phyloP scores from a whole-genome alignment of 2,797 vertebrate genomes.

The Hypotaenidia philippensis region DNA sequence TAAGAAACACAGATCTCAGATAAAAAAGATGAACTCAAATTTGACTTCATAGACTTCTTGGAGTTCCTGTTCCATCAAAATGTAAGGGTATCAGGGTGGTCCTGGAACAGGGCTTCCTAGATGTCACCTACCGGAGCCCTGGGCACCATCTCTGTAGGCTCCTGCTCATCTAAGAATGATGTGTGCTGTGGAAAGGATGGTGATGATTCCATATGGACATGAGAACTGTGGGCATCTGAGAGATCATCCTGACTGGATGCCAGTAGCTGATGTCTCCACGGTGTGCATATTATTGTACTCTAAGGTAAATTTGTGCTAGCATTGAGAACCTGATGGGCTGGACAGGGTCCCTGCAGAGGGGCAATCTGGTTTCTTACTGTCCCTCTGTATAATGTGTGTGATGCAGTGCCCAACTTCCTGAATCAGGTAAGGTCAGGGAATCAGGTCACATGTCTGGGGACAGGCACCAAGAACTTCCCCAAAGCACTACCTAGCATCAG shows the following conservation, averaged over 20 bases:
- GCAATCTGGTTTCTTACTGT: not conserved
- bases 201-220: fast-evolving
- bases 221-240: fast-evolving
- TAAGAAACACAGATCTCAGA: not conserved
- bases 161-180: not conserved
- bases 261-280: not conserved
- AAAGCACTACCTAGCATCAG: not conserved
- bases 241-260: not conserved
- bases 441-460: fast-evolving
- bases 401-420: fast-evolving
- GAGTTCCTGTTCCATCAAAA: fast-evolving
- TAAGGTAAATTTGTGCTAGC: not conserved
- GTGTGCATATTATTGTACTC: not conserved
- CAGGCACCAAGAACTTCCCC: fast-evolving
- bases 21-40: not conserved
- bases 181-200: fast-evolving
- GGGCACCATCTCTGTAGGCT: fast-evolving
- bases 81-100: not conserved
- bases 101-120: not conserved
- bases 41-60: not conserved
- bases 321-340: not conserved
- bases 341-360: fast-evolving
- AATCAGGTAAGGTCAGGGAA: not conserved
- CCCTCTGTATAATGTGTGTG: fast-evolving
- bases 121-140: not conserved